Evolutionary conservation across 1,140 invertebrate species (phyloP), one percentile per base, ranked within the genome.

Genomic region (Bombyx mori): DNA sequence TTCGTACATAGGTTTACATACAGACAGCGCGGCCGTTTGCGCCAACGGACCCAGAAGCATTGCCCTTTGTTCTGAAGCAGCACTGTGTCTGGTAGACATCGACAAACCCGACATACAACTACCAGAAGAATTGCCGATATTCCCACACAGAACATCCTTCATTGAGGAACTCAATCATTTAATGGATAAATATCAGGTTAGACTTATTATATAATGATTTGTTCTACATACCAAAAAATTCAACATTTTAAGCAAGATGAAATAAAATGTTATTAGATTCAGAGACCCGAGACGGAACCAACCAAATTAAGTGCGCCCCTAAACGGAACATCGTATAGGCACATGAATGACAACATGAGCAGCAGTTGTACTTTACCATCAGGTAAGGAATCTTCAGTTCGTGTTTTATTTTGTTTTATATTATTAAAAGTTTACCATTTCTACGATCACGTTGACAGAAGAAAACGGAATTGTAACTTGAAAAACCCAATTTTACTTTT

Each of bases 1-100:
- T 35, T 35, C 26, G 4, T 35, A 35, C 26, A 10, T 42, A 93
- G 91, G 89, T 61, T 77, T 90, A 6, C 84, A 90, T 68, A 82
- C 88, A 0, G 88, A 89, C 26, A 83, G 83, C 57, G 86, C 82
- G 60, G 87, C 80, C 0, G 64, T 80, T 22, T 73, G 67, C 42
- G 64, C 75, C 3, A 79, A 81, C 52, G 84, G 86, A 5, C 77
- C 81, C 8, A 71, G 83, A 22, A 78, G 76, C 52, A 78, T 88
- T 9, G 81, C 79, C 0, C 66, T 92, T 7, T 91, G 91, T 8
- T 91, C 90, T 6, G 91, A 95, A 88, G 96, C 95, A 5, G 96
- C 96, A 61, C 86, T 99, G 42, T 99, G 98, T 88, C 94, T 97
- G 80, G 96, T 99, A 47, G 97, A 99, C 88, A 95, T 99, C 62